phyloP scores from a whole-genome alignment of 2,113 vertebrate species.

The Corythoichthys intestinalis region DNA sequence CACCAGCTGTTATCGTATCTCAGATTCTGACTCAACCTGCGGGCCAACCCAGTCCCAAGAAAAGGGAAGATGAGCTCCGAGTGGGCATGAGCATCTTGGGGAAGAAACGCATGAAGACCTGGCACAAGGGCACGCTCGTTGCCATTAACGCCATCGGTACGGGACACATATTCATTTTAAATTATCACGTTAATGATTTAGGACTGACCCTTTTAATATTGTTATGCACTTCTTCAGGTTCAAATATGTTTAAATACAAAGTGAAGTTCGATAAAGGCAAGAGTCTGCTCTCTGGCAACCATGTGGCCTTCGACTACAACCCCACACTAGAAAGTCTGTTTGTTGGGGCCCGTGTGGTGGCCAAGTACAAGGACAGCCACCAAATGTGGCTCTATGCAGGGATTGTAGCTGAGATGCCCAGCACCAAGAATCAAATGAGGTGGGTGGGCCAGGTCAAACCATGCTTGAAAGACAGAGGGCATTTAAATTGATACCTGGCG shows the following conservation, averaged over 20 bases:
- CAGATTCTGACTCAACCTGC: conserved; percentile 54
- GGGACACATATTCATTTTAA: conserved; percentile 10
- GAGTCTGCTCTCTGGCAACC: conserved; percentile 94
- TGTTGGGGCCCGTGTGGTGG: conserved; percentile 93
- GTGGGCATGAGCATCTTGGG: conserved; percentile 90
- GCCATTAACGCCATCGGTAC: conserved; percentile 84
- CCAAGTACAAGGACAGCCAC: conserved; percentile 93
- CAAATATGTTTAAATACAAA: conserved; percentile 83
- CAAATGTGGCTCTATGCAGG: conserved; percentile 97
- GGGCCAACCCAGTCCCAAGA: conserved; percentile 67
- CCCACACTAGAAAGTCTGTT: conserved; percentile 81
- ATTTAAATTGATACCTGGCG: conserved; percentile 2
- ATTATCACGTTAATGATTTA: not conserved
- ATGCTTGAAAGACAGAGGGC: not conserved
- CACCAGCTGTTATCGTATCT: conserved; percentile 58
- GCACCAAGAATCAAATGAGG: conserved; percentile 93
- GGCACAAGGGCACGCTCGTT: conserved; percentile 88
- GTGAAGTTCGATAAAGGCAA: conserved; percentile 98
- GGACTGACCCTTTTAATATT: too few relatives aligned
- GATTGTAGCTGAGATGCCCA: conserved; percentile 94
- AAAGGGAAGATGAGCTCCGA: conserved; percentile 81
- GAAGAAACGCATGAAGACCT: conserved; percentile 95
- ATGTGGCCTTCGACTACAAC: conserved; percentile 93
- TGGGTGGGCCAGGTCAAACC: conserved; percentile 36
- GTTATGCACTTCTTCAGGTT: conserved; percentile 63